Percentiles rank a stretch among this genome's conserved stretches.
phyloP scores from a whole-genome alignment of 1,140 invertebrate species.

The Drosophila pseudoananassae region DNA sequence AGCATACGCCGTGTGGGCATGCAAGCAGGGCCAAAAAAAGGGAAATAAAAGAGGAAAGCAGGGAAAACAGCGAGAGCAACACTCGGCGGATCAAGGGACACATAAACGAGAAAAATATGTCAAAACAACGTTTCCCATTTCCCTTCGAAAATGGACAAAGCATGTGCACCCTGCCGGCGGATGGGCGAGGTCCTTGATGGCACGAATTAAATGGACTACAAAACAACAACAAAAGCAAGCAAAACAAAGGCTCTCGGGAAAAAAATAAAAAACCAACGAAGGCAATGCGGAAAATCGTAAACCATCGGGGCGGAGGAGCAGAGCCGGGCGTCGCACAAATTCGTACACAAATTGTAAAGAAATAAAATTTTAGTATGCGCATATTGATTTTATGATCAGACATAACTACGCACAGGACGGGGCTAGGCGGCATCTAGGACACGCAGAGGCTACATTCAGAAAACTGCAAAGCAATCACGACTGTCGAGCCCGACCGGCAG shows the following conservation, averaged over 20 bases:
- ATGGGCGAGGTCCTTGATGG: constrained; percentile 53
- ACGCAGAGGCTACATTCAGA: constrained; percentile 44
- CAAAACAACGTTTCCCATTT: constrained; percentile 69
- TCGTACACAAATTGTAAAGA: constrained; percentile 82
- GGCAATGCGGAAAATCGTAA: constrained; percentile 67
- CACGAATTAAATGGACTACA: constrained; percentile 81
- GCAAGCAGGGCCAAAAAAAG: constrained; percentile 13
- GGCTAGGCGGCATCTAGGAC: background rate
- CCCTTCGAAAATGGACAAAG: constrained; percentile 64
- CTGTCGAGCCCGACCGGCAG: constrained; percentile 31
- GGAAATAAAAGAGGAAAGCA: constrained; percentile 18
- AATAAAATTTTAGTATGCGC: constrained; percentile 83
- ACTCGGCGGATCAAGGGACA: constrained; percentile 42
- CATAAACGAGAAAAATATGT: constrained; percentile 68
- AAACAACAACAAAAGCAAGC: constrained; percentile 56
- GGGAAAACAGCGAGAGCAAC: constrained; percentile 32
- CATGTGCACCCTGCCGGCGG: constrained; percentile 60
- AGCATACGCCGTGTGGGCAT: constrained; percentile 63
- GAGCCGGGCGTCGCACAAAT: constrained; percentile 49
- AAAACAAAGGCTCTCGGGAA: constrained; percentile 17
- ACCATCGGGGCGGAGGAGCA: constrained; percentile 21
- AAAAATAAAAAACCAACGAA: constrained; percentile 30
- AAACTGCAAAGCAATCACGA: constrained; percentile 81
- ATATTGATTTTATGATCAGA: constrained; percentile 83
- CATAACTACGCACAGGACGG: constrained; percentile 72